A percentile compares a stretch with the other conserved stretches of the same genome.
Conservation (phyloP, 1,140 invertebrate genomes). For the Oreohelix idahoensis region DNA sequence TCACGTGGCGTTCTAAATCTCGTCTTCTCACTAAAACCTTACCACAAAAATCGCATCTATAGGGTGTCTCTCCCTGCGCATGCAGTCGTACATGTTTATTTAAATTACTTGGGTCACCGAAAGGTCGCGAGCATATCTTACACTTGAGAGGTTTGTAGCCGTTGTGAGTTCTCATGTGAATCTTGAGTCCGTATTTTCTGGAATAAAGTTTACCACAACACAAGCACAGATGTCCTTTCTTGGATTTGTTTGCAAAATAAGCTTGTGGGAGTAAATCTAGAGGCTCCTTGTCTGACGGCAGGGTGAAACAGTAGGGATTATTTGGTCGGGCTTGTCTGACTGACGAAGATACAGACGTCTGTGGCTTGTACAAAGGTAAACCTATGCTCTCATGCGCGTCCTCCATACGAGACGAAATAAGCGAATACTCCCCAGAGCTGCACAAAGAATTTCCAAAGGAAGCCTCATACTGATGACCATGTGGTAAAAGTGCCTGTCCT, state of each 20-base stretch:
- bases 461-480: neutral
- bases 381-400: neutral
- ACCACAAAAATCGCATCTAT: slow-evolving; percentile 74
- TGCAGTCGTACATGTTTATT: slow-evolving; percentile 74
- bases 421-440: slow-evolving; percentile 25
- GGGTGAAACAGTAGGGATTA: slow-evolving; percentile 45
- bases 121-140: slow-evolving; percentile 67
- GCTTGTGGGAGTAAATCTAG: slow-evolving; percentile 62
- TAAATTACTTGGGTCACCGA: slow-evolving; percentile 72
- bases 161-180: slow-evolving; percentile 93
- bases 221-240: slow-evolving; percentile 67
- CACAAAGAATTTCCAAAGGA: neutral
- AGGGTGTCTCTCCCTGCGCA: slow-evolving; percentile 71
- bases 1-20: slow-evolving; percentile 86
- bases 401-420: slow-evolving; percentile 20
- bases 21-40: slow-evolving; percentile 77
- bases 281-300: slow-evolving; percentile 60
- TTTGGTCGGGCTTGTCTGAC: neutral
- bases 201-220: slow-evolving; percentile 92
- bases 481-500: neutral
- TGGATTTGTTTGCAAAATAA: slow-evolving; percentile 61
- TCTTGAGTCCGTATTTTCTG: slow-evolving; percentile 93
- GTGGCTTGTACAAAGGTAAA: slow-evolving; percentile 49
- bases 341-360: slow-evolving; percentile 29
- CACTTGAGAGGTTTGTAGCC: slow-evolving; percentile 71